Base-by-base conservation (phyloP, 2,113 vertebrate species). In the Thunnus thynnus region DNA sequence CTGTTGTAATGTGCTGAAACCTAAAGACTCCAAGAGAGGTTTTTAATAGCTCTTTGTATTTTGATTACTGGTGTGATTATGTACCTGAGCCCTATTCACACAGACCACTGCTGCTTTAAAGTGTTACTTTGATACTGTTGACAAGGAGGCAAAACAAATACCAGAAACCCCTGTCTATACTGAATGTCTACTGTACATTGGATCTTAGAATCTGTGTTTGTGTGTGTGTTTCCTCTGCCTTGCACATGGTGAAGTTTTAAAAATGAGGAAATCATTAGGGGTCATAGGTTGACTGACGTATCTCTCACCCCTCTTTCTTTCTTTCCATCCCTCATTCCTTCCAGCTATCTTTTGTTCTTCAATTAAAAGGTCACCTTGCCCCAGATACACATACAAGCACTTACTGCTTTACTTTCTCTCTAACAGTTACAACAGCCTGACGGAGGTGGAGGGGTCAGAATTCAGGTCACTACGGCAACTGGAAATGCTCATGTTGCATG, bases 401-500 rank as follows among this genome's bases (percentile, higher is more conserved):
- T 1, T 55, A 55, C n/a, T 18, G 5, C 25, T 68, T 82, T 74
- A 32, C 78, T 51, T 57, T 88, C 51, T 89, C 71, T 52, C 55
- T 50, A 11, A 66, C 86, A 96, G 95, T 25, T 96, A 96, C 67
- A 96, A 96, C 91, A 96, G 93, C 79, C 91, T 96, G 87, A 93
- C 81, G 2, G 89, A 89, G 61, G 88, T 96, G 85, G 89, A 91
- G 27, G 88, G 88, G 54, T 92, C 94, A 66, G 92, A 95, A 82
- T 94, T 96, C 77, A 85, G 84, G 85, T 89, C 91, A 36, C 89
- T 96, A 25, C 90, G 56, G 62, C 90, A 93, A 76, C 89, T 96
- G 83, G 95, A 96, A 91, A 95, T 96, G 91, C 94, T 96, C 61
- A 95, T 96, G 95, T 85, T 96, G 58, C 95, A 96, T 77, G 94